Evolutionary conservation across 2,888 invertebrate species (phyloP), one percentile per base, ranked within the genome.

Genomic region (Calameuta filiformis): DNA sequence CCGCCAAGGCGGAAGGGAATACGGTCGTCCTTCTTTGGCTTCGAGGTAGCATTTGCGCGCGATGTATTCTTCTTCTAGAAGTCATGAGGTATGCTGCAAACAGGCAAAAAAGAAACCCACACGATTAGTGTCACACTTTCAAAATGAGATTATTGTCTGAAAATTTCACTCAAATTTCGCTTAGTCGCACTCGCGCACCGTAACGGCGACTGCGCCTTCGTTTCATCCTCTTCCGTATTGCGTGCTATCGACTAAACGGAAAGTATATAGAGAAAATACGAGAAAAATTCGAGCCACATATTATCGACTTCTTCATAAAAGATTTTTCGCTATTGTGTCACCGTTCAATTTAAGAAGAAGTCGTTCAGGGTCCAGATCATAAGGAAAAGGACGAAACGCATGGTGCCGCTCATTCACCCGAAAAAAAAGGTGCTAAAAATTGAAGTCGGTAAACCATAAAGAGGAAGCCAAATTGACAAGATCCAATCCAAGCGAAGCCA

Each of bases 41-140:
- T 31, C 12, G 71, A 34, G 31, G 34, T 56, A 23, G 56, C 23
- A 56, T 23, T 56, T 23, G 56, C 23, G 56, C 56, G 56, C 56
- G 56, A 56, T 71, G 71, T 31, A 71, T 71, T 75, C 23, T 35
- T 77, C 78, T 68, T 73, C 78, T 77, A 77, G 75, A 77, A 71
- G 71, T 71, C 71, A 56, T 56, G 71, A 31, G 11, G 81, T 78
- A 81, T 77, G 84, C 89, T 90, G 90, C 34, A 89, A 90, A 87
- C 87, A 89, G 81, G 85, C 84, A 88, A 86, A 85, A 85, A 85
- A 79, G 83, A 86, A 83, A 85, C 82, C 88, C 83, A 83, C 73
- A 79, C 81, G 79, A 90, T 90, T 90, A 90, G 88, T 89, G 77
- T 69, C 68, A 75, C 73, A 77, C 37, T 35, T 71, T 71, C 71